Base-by-base conservation (phyloP, 2,888 invertebrate genomes). In the Scaptomyza cyrtandrae region DNA sequence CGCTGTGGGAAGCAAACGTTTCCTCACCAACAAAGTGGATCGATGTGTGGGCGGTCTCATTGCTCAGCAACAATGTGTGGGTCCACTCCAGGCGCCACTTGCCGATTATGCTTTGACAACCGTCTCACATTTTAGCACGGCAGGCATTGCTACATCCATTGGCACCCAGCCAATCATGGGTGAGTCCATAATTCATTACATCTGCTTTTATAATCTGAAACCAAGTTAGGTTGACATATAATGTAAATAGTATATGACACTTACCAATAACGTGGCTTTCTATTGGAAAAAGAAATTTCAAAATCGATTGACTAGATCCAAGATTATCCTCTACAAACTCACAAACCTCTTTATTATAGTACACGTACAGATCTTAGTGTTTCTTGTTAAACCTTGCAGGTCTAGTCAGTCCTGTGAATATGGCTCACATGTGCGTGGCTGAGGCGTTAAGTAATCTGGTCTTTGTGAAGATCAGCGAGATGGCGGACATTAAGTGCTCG, bases 41-140 rank as follows among this genome's bases (percentile, higher is more conserved):
- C 94, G 99, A 44, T 98, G 98, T 90, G 99, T 99, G 9, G 96
- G 98, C 2, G 99, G 99, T 1, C 93, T 99, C 14, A 94, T 99
- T 61, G 99, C 98, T 0, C 99, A 99, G 91, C 99, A 99, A 89
- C 99, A 99, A 91, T 99, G 99, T 91, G 98, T 99, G 27, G 99
- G 99, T 0, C 98, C 99, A 0, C 93, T 99, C 0, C 99, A 99
- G 91, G 98, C 98, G 0, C 99, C 99, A 0, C 93, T 99, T 5
- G 97, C 99, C 0, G 98, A 99, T 92, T 98, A 96, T 67, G 99
- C 97, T 1, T 95, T 99, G 52, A 95, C 96, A 6, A 97, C 98
- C 0, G 93, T 98, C 29, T 97, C 98, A 0, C 95, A 98, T 91
- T 96, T 96, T 90, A 96, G 95, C 67, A 94, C 93, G 91, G 95